Percentiles rank a stretch among this genome's conserved stretches.
These are phyloP conservation scores for Cheilosia grossa DNA, from an alignment of 2,888 invertebrate genomes.

Conservation along the genomic window DNA sequence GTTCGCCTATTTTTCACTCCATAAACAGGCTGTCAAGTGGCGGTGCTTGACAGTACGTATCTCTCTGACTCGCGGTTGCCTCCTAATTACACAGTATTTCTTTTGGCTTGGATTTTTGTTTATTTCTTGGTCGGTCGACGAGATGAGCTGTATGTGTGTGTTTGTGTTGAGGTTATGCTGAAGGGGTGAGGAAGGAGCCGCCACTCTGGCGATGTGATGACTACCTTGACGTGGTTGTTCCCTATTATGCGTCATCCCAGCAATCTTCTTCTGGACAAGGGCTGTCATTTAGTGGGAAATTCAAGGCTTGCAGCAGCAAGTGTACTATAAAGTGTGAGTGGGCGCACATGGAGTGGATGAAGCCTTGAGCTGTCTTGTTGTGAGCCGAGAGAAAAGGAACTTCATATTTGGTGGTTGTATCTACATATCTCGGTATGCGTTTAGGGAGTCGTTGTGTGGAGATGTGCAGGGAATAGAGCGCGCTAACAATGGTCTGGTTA, in stretches of 20 bases:
- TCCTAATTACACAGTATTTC: constrained; percentile 38
- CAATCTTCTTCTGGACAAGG: constrained; percentile 21
- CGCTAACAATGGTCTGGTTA: no score
- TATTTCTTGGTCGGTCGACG: constrained; percentile 4
- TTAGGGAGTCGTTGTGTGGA: background rate
- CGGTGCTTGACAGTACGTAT: constrained; percentile 44
- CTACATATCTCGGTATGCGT: no score
- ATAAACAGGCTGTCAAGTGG: constrained; percentile 54
- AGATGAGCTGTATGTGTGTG: background rate
- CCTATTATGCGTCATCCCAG: constrained; percentile 9
- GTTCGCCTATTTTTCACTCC: constrained; percentile 32
- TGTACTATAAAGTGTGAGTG: constrained; percentile 11
- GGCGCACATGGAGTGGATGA: constrained; percentile 7
- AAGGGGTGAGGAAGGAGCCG: constrained; percentile 11
- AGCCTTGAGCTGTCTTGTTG: constrained; percentile 10
- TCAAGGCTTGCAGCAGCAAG: constrained; percentile 40
- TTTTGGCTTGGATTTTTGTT: constrained; percentile 22
- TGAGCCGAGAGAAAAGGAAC: background rate
- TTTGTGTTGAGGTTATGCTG: constrained; percentile 21
- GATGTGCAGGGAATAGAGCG: no score
- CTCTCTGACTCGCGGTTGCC: constrained; percentile 17
- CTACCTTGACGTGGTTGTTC: constrained; percentile 11
- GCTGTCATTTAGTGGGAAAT: constrained; percentile 48
- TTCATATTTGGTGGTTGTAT: background rate
- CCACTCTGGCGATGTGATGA: background rate